A percentile compares a stretch with the other conserved stretches of the same genome.
phyloP scores from a whole-genome alignment of 2,888 invertebrate species.

The Orthosia gothica region DNA sequence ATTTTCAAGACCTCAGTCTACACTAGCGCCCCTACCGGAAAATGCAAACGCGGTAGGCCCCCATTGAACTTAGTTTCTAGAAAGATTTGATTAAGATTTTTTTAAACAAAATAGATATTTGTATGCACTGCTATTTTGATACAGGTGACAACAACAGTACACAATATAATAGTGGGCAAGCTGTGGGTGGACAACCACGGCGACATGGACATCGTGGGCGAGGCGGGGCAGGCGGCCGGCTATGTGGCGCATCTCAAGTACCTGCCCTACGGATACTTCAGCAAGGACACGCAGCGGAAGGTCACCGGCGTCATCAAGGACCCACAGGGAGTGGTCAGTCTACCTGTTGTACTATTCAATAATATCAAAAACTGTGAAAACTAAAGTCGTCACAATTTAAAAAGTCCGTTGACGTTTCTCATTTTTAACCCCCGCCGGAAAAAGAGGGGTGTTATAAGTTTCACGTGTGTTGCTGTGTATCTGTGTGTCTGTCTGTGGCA shows the following conservation, averaged over 20 bases:
- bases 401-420: too few species aligned
- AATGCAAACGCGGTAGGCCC: too few species aligned
- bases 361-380: neutral
- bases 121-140: constrained; percentile 22
- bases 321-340: constrained; percentile 93
- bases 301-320: constrained; percentile 96
- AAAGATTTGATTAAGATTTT: neutral
- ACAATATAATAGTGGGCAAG: constrained; percentile 99
- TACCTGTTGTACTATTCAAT: neutral
- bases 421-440: too few species aligned
- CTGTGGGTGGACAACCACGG: constrained; percentile 99
- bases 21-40: too few species aligned
- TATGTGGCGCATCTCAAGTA: constrained; percentile 99
- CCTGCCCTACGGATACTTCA: constrained; percentile 99
- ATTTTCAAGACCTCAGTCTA: too few species aligned
- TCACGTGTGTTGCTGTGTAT: too few species aligned
- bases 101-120: constrained; percentile 23
- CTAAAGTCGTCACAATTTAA: too few species aligned
- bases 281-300: constrained; percentile 98
- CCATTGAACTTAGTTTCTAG: neutral
- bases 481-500: too few species aligned
- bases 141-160: constrained; percentile 98
- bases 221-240: constrained; percentile 95
- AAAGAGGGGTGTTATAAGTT: too few species aligned
- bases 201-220: constrained; percentile 98